Evolutionary conservation across 2,888 invertebrate species (phyloP), one percentile per base, ranked within the genome.

Genomic region (Volucella inanis): DNA sequence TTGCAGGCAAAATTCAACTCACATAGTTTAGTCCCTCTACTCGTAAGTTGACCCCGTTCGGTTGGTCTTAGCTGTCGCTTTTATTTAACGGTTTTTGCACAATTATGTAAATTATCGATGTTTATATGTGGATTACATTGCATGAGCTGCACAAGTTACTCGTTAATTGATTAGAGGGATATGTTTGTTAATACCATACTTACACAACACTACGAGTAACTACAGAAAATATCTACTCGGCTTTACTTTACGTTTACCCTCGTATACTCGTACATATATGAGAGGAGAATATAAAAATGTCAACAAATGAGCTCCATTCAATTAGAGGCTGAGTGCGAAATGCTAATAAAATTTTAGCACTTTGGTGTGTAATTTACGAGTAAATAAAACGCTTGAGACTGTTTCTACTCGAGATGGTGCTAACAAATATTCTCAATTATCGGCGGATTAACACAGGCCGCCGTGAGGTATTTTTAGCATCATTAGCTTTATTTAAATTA

Each of bases 271-370:
- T 22, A 22, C 18, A 22, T 22, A 22, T 22, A 22, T 31, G 31
- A 31, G 31, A 41, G 18, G 41, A 49, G 55, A 75, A 67, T 57
- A 65, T 75, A 75, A 75, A 81, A 77, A 85, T 85, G 81, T 85
- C 85, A 85, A 85, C 76, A 85, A 85, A 85, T 81, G 81, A 72
- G 62, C 76, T 72, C 77, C 76, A 81, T 81, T 85, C 85, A 85
- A 85, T 85, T 85, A 85, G 85, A 81, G 81, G 68, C 76, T 52
- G 72, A 81, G 85, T 77, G 85, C 81, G 85, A 85, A 85, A 81
- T 72, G 85, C 72, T 85, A 85, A 85, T 85, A 85, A 85, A 85
- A 81, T 81, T 81, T 85, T 85, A 85, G 81, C 85, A 81, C 85
- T 81, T 68, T 47, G 62, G 81, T 85, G 85, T 81, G 76, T 81